These are phyloP conservation scores for Chaenocephalus aceratus DNA, from an alignment of 2,113 vertebrate species.

Conservation along the genomic window DNA sequence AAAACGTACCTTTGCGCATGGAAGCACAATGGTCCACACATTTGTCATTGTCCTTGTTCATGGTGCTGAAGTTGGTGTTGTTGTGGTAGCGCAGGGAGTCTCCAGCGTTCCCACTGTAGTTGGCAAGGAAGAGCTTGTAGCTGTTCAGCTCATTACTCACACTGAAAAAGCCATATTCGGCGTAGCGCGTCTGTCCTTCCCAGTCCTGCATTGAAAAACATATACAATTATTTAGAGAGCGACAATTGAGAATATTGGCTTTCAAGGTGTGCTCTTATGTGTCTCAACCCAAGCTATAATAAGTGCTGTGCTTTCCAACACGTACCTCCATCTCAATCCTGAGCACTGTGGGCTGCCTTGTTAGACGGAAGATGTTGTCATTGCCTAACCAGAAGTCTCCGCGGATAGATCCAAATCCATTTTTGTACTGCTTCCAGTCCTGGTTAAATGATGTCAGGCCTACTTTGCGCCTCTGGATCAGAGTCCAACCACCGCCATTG, in stretches of 20 bases:
- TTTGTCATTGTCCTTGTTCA: conserved; percentile 98
- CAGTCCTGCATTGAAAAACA: conserved; percentile 88
- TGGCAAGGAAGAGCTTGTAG: conserved; percentile 91
- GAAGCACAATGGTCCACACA: conserved; percentile 93
- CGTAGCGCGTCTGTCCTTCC: conserved; percentile 88
- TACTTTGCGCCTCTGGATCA: conserved; percentile 94
- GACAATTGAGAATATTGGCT: conserved; percentile 6
- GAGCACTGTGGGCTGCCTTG: conserved; percentile 90
- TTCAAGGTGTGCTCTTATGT: not conserved
- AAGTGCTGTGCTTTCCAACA: conserved; percentile 19
- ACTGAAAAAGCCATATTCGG: conserved; percentile 90
- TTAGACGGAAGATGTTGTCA: conserved; percentile 93
- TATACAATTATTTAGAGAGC: conserved; percentile 25
- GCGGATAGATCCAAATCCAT: conserved; percentile 92
- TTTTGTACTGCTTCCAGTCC: conserved; percentile 96
- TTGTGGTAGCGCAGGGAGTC: conserved; percentile 96
- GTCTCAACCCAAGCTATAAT: not conserved
- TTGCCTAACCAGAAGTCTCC: conserved; percentile 99
- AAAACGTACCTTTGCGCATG: conserved; percentile 90
- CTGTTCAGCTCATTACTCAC: conserved; percentile 92
- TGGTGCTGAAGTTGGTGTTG: conserved; percentile 98
- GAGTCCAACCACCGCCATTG: conserved; percentile 94
- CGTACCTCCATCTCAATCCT: conserved; percentile 94
- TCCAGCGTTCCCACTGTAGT: conserved; percentile 90
- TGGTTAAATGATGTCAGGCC: conserved; percentile 92